Percentiles rank a stretch among this genome's conserved stretches.
Conservation (phyloP, 2,888 invertebrate genomes). For the Zele albiditarsus region DNA sequence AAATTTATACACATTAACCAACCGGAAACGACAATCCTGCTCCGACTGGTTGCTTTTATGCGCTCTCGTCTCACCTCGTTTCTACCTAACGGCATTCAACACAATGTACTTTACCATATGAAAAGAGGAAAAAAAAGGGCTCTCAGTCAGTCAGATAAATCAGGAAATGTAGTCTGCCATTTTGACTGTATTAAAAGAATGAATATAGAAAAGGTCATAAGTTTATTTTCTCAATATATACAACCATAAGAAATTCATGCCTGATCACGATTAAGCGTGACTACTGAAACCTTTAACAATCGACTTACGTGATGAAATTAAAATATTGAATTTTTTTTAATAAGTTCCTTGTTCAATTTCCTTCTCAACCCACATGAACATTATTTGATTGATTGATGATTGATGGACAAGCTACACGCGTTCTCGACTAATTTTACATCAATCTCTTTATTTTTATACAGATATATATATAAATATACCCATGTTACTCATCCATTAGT, state of each 20-base stretch:
- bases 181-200: neutral
- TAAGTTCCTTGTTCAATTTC: neutral
- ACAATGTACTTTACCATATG: neutral
- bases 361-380: neutral
- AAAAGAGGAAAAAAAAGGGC: conserved; percentile 3
- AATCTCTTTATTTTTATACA: neutral
- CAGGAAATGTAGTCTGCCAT: neutral
- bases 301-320: neutral
- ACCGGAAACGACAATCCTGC: conserved; percentile 54
- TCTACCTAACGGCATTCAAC: conserved; percentile 6
- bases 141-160: neutral
- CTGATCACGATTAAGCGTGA: conserved; percentile 35
- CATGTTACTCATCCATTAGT: neutral
- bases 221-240: neutral
- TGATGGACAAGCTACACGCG: neutral
- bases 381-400: conserved; percentile 6
- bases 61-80: conserved; percentile 9
- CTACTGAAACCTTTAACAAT: conserved; percentile 26
- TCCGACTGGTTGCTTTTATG: conserved; percentile 50
- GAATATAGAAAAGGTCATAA: neutral
- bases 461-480: neutral
- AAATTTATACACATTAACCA: conserved; percentile 30
- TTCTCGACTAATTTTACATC: neutral
- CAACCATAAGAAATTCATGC: conserved; percentile 1
- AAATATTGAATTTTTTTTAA: neutral